These are phyloP conservation scores for Myotis davidii DNA, from an alignment of 2,113 vertebrate genomes.

Conservation along the genomic window DNA sequence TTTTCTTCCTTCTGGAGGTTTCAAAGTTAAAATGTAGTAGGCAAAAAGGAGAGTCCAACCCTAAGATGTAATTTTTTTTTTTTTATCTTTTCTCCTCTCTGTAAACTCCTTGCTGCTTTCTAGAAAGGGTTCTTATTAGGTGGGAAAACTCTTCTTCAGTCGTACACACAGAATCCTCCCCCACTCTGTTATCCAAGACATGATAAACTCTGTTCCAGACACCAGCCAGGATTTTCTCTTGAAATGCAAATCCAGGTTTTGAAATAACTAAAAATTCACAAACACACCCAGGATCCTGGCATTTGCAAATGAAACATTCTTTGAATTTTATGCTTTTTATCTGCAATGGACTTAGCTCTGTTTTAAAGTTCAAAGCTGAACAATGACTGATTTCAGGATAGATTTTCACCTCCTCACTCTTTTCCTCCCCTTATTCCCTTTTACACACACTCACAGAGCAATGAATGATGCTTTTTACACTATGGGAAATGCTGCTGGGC, in stretches of 20 bases:
- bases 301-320: background rate
- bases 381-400: background rate
- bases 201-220: background rate
- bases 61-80: background rate
- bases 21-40: background rate
- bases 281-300: background rate
- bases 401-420: background rate
- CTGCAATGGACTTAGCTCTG: background rate
- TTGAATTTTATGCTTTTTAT: conserved; percentile 7
- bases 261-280: background rate
- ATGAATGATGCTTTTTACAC: background rate
- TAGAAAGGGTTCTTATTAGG: background rate
- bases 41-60: background rate
- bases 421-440: background rate
- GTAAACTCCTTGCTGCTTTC: background rate
- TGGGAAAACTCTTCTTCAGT: background rate
- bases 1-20: background rate
- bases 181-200: background rate
- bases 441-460: background rate
- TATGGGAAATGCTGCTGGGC: background rate
- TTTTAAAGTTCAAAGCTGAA: background rate
- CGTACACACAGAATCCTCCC: background rate
- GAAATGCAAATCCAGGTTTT: background rate
- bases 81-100: background rate
- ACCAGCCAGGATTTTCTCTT: background rate